These are phyloP conservation scores for Drosophila vallismaia DNA, from an alignment of 2,888 invertebrate genomes.

Conservation along the genomic window DNA sequence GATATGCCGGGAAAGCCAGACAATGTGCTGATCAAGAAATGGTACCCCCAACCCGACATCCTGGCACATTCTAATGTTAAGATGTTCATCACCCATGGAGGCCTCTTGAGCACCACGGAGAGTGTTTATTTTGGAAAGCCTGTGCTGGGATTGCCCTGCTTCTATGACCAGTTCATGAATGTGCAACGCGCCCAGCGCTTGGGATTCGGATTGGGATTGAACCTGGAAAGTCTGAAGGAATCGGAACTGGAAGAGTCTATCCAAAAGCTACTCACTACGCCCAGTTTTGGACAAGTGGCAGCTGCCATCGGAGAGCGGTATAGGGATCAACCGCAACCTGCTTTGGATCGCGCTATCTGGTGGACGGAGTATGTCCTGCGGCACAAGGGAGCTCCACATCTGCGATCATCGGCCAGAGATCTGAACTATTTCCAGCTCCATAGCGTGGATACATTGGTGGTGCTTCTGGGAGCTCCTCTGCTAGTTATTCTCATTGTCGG, in stretches of 20 bases:
- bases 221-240: conserved; percentile 49
- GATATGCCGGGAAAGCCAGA: conserved; percentile 71
- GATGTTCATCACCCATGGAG: conserved; percentile 85
- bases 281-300: conserved; percentile 54
- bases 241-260: conserved; percentile 55
- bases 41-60: conserved; percentile 83
- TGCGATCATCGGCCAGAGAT: conserved; percentile 57
- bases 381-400: conserved; percentile 79
- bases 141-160: conserved; percentile 83
- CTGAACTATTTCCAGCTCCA: conserved; percentile 65
- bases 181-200: conserved; percentile 66
- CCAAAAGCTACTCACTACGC: conserved; percentile 50
- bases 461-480: conserved; percentile 55
- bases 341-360: conserved; percentile 79
- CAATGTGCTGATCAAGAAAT: conserved; percentile 80
- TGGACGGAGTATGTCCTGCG: conserved; percentile 82
- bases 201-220: conserved; percentile 77
- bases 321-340: conserved; percentile 78
- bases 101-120: conserved; percentile 84
- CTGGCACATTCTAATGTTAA: conserved; percentile 84
- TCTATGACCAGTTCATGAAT: conserved; percentile 82
- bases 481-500: conserved; percentile 1
- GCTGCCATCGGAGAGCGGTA: conserved; percentile 66
- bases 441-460: conserved; percentile 69
- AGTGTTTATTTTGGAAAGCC: conserved; percentile 84